Evolutionary conservation across 2,797 vertebrate species (phyloP).

Genomic region (Gallinago nigripennis): DNA sequence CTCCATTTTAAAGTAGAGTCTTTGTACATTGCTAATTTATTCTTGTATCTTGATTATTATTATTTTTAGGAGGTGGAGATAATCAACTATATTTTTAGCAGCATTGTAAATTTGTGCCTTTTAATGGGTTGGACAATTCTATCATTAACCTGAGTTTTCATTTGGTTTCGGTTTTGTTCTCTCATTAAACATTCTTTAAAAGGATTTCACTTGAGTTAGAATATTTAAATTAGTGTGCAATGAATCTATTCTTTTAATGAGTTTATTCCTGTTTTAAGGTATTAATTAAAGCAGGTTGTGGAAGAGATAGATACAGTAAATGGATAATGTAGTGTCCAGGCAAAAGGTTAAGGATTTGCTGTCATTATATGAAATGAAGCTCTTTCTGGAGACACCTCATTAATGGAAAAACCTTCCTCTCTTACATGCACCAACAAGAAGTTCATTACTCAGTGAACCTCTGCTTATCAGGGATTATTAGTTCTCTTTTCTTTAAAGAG

Average conservation of each 20-base stretch:
- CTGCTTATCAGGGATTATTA: slow-evolving; percentile 41
- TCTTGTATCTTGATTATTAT: not conserved
- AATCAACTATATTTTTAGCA: slow-evolving; percentile 55
- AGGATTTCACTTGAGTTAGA: slow-evolving; percentile 70
- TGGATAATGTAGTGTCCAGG: slow-evolving; percentile 64
- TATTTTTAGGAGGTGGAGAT: not conserved
- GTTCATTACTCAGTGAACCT: slow-evolving; percentile 68
- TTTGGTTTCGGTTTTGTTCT: slow-evolving; percentile 45
- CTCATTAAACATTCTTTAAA: slow-evolving; percentile 74
- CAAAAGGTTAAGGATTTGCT: slow-evolving; percentile 75
- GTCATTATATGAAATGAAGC: slow-evolving; percentile 56
- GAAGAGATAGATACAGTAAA: slow-evolving; percentile 51
- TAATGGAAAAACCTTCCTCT: slow-evolving; percentile 63
- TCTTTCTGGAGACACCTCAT: slow-evolving; percentile 58
- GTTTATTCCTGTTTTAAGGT: slow-evolving; percentile 71
- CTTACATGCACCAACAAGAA: slow-evolving; percentile 54
- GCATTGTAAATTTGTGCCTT: slow-evolving; percentile 51
- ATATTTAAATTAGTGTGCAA: slow-evolving; percentile 67
- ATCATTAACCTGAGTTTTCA: slow-evolving; percentile 47
- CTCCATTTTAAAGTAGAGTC: not conserved
- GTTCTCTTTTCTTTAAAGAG: slow-evolving; percentile 19
- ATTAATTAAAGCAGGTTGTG: slow-evolving; percentile 73
- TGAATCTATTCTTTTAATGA: slow-evolving; percentile 75
- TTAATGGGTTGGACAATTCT: slow-evolving; percentile 59
- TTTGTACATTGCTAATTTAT: not conserved